phyloP scores from a whole-genome alignment of 2,797 vertebrate genomes.

The Falco cherrug region DNA sequence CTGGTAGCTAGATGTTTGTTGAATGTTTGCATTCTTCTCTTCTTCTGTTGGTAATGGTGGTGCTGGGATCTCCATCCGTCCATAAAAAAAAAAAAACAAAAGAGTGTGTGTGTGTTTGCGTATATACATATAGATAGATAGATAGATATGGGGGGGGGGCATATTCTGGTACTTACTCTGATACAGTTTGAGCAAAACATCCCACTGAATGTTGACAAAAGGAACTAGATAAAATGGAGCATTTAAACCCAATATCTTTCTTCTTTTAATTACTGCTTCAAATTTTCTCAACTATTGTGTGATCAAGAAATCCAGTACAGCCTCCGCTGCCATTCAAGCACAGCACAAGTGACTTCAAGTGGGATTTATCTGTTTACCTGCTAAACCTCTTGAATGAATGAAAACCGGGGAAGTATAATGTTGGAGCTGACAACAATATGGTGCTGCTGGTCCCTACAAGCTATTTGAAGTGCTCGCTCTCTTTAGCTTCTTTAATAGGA shows the following conservation, averaged over 20 bases:
- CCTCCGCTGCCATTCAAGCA: background rate
- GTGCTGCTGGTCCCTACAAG: background rate
- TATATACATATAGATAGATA: no score
- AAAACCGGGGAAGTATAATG: background rate
- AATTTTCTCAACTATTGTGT: background rate
- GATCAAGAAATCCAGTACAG: background rate
- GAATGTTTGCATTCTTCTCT: background rate
- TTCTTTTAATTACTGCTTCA: background rate
- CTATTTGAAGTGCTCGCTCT: background rate
- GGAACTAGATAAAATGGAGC: background rate
- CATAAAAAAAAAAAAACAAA: no score
- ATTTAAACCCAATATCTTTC: background rate
- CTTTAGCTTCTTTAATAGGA: background rate
- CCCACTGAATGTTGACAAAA: background rate
- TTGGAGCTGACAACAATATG: background rate
- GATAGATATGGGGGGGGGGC: no score
- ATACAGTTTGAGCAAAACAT: background rate
- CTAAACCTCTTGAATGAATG: background rate
- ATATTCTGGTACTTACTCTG: background rate
- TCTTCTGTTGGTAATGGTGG: background rate
- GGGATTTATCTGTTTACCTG: conserved; percentile 29
- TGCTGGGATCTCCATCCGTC: background rate
- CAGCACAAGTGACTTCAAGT: background rate
- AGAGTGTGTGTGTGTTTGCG: accelerated
- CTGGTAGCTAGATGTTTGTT: background rate